Conservation (phyloP, 2,888 invertebrate species). For the Scaptomyza tumidula region DNA sequence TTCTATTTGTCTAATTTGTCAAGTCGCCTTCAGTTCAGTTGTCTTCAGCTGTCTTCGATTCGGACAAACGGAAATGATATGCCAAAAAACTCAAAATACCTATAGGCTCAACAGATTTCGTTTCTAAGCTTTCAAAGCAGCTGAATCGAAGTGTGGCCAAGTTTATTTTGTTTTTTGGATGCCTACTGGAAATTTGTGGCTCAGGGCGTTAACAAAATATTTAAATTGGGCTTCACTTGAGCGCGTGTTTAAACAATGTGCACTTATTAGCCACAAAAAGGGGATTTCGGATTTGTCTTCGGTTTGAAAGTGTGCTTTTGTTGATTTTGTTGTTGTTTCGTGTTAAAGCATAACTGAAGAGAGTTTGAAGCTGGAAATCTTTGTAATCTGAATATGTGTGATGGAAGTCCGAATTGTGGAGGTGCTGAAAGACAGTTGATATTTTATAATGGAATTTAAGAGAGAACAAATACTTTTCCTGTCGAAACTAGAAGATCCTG, state of each 20-base stretch:
- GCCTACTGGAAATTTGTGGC: neutral
- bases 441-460: neutral
- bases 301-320: conserved; percentile 10
- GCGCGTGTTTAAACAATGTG: conserved; percentile 75
- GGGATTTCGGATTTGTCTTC: conserved; percentile 23
- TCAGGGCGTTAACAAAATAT: conserved; percentile 51
- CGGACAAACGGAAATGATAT: conserved; percentile 73
- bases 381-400: neutral
- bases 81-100: conserved; percentile 41
- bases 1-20: conserved; percentile 78
- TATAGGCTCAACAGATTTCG: conserved; percentile 30
- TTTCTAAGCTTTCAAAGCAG: conserved; percentile 40
- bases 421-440: neutral
- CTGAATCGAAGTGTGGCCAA: conserved; percentile 56
- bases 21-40: conserved; percentile 52
- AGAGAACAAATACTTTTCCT: neutral
- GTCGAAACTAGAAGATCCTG: neutral
- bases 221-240: conserved; percentile 62
- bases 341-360: conserved; percentile 44
- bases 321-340: conserved; percentile 29
- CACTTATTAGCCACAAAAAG: conserved; percentile 22
- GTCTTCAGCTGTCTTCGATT: conserved; percentile 24
- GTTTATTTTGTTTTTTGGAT: neutral
- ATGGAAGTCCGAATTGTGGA: too few relatives aligned
- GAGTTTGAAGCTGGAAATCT: neutral